Base-by-base conservation (phyloP, 2,888 invertebrate species). In the Frankliniella fusca region DNA sequence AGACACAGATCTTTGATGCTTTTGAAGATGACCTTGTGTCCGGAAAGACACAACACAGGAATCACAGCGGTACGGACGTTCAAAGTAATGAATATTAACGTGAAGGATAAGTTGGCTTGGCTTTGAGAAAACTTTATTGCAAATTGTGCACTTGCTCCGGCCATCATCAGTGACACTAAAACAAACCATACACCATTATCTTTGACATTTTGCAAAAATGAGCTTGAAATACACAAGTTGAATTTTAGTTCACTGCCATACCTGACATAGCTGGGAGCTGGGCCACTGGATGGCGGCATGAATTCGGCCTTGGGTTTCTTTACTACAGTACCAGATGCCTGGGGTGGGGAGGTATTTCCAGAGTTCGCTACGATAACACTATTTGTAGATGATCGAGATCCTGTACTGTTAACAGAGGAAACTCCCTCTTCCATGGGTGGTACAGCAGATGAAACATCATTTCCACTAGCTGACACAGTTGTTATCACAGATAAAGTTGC, bases 71-170 rank as follows among this genome's bases (percentile, higher is more conserved):
- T 94, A 97, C 81, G 96, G 96, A 84, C 97, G 91, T 88, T 97
- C 97, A 90, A 98, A 93, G 86, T 96, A 97, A 89, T 98, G 98
- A 85, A 97, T 97, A 88, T 98, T 97, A 88, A 97, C 94, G 89
- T 98, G 98, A 84, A 98, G 90, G 84, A 94, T 92, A 84, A 98
- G 90, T 87, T 97, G 97, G 84, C 95, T 95, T 83, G 95, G 94
- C 88, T 97, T 96, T 84, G 93, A 94, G 89, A 98, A 98, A 82
- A 94, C 94, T 89, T 97, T 97, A 85, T 94, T 93, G 89, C 98
- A 98, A 86, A 97, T 94, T 82, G 92, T 92, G 86, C 96, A 97
- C 54, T 94, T 92, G 85, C 94, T 93, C 82, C 93, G 91, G 0
- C 94, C 94, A 86, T 94, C 94, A 86, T 93, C 93, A 87, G 92